A percentile compares a stretch with the other conserved stretches of the same genome.
These are phyloP conservation scores for Eulemur macaco DNA, from an alignment of 2,113 vertebrate genomes.

Conservation along the genomic window DNA sequence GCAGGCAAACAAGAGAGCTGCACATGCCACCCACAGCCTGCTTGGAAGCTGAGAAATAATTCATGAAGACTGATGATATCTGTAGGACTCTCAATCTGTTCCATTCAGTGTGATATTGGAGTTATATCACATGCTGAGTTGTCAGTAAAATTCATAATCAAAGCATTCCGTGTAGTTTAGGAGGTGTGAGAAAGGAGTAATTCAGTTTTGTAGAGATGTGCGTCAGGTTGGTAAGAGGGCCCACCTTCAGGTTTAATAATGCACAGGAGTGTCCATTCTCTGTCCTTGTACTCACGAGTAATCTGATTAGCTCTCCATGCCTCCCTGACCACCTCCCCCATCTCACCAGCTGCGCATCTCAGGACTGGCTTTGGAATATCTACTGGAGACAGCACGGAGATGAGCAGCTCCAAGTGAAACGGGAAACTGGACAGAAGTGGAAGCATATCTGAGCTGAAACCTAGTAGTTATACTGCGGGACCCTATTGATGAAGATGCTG, in stretches of 20 bases:
- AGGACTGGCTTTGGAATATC: neutral
- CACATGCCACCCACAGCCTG: fast-evolving
- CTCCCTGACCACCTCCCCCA: neutral
- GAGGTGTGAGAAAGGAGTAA: neutral
- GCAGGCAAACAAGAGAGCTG: neutral
- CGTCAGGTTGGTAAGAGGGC: neutral
- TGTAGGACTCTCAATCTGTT: neutral
- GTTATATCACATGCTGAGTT: neutral
- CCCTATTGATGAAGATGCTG: neutral
- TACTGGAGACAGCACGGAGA: neutral
- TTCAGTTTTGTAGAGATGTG: neutral
- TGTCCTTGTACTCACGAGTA: neutral
- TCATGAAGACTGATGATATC: neutral
- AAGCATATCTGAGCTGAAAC: neutral
- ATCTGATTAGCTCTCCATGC: neutral
- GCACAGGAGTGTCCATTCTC: neutral
- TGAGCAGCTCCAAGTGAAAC: neutral
- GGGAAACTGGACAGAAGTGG: neutral
- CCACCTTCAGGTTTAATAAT: neutral
- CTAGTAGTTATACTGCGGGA: neutral
- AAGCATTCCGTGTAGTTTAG: neutral
- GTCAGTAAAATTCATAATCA: constrained; percentile 38
- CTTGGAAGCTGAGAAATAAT: neutral
- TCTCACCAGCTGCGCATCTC: neutral
- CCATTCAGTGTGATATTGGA: neutral